Evolutionary conservation across 2,797 vertebrate genomes (phyloP).

Genomic region (Thunnus albacares): DNA sequence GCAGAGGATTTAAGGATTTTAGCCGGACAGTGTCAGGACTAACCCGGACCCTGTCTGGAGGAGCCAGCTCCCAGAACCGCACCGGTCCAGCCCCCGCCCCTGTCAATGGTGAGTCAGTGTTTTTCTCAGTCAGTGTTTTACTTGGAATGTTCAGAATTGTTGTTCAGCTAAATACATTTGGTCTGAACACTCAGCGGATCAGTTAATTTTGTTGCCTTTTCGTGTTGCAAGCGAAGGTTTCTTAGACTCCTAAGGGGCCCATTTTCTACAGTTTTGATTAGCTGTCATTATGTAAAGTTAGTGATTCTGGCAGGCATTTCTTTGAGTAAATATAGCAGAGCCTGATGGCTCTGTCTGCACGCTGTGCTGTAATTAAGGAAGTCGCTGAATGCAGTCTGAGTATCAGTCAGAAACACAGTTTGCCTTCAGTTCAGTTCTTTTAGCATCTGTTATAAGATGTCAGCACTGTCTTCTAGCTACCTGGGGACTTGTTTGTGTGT

Average conservation of each 20-base stretch:
- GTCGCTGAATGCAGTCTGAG: not conserved
- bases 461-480: not conserved
- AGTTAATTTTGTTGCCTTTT: not conserved
- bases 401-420: not conserved
- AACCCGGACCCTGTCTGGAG: constrained; percentile 90
- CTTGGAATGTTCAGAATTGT: not conserved
- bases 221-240: not conserved
- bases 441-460: constrained; percentile 2
- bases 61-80: constrained; percentile 88
- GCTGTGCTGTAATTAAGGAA: constrained; percentile 20
- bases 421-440: not conserved
- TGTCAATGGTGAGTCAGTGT: constrained; percentile 79
- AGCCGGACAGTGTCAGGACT: constrained; percentile 90
- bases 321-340: constrained; percentile 8
- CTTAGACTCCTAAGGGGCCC: not conserved
- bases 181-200: not conserved
- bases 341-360: not conserved
- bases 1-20: constrained; percentile 90
- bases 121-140: not conserved
- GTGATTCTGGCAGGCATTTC: constrained; percentile 9
- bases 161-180: not conserved
- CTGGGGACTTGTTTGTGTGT: not conserved
- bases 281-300: constrained; percentile 4
- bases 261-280: constrained; percentile 10
- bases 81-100: constrained; percentile 85